Conservation (phyloP, 2,888 invertebrate species). For the Tetragnatha montana region DNA sequence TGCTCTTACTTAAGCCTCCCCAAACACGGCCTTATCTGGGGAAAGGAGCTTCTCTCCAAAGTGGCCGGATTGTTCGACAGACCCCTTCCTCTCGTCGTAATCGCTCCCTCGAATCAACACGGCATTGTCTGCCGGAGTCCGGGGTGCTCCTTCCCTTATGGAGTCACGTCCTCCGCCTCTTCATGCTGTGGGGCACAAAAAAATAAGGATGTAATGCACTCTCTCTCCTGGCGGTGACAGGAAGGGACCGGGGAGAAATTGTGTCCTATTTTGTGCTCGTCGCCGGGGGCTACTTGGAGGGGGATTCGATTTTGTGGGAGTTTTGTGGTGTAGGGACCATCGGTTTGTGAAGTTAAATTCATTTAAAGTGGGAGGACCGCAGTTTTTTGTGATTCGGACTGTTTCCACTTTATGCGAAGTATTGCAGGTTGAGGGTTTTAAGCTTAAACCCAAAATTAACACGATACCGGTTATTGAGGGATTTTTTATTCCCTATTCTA, state of each 20-base stretch:
- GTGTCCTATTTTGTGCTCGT: background rate
- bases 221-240: background rate
- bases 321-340: no score
- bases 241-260: constrained; percentile 32
- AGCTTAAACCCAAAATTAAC: no score
- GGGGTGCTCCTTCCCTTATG: background rate
- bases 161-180: constrained; percentile 48
- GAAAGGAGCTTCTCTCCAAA: background rate
- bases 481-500: no score
- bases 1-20: background rate
- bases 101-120: constrained; percentile 18
- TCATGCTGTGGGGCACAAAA: constrained; percentile 23
- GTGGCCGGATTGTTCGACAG: background rate
- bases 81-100: constrained; percentile 16
- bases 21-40: background rate
- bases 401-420: no score
- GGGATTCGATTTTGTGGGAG: no score
- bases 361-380: no score
- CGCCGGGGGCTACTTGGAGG: no score
- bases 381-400: no score
- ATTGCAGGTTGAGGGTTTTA: no score
- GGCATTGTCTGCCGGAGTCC: constrained; percentile 21
- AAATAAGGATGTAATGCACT: no score
- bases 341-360: no score
- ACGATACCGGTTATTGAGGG: no score